These are phyloP conservation scores for Drosophila takahashii DNA, from an alignment of 1,140 invertebrate species.

Conservation along the genomic window DNA sequence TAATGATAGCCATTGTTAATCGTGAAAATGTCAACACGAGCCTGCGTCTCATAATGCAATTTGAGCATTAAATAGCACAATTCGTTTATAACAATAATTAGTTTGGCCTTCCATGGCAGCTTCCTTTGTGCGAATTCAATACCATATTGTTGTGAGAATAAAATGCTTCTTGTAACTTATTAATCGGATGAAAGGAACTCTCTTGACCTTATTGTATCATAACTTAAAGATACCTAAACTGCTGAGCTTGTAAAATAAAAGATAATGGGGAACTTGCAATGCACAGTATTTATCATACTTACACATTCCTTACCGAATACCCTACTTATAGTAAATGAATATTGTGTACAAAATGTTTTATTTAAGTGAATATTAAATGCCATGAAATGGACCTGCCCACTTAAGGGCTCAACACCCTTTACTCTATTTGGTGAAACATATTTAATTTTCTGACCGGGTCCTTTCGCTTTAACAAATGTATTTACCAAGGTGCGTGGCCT, in stretches of 20 bases:
- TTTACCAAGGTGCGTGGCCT: constrained; percentile 60
- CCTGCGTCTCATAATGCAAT: constrained; percentile 41
- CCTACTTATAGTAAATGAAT: constrained; percentile 54
- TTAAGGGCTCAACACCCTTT: constrained; percentile 33
- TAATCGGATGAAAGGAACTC: not conserved
- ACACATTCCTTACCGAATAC: not conserved
- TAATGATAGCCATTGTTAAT: constrained; percentile 40
- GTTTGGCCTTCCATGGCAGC: not conserved
- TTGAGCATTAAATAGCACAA: constrained; percentile 21
- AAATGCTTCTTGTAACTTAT: not conserved
- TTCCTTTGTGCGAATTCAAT: not conserved
- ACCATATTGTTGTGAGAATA: constrained; percentile 1
- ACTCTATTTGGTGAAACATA: constrained; percentile 57
- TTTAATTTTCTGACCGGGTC: constrained; percentile 53
- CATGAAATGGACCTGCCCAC: constrained; percentile 51
- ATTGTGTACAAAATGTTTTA: constrained; percentile 60
- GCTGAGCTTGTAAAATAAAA: not conserved
- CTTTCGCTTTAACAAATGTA: constrained; percentile 67
- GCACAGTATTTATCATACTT: constrained; percentile 18
- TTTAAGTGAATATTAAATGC: constrained; percentile 77
- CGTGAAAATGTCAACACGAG: constrained; percentile 17
- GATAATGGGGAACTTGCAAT: not conserved
- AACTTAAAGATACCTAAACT: not conserved
- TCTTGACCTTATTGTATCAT: not conserved
- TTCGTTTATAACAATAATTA: constrained; percentile 56